Evolutionary conservation across 2,797 vertebrate genomes (phyloP).

Genomic region (Steatocranus sp.): DNA sequence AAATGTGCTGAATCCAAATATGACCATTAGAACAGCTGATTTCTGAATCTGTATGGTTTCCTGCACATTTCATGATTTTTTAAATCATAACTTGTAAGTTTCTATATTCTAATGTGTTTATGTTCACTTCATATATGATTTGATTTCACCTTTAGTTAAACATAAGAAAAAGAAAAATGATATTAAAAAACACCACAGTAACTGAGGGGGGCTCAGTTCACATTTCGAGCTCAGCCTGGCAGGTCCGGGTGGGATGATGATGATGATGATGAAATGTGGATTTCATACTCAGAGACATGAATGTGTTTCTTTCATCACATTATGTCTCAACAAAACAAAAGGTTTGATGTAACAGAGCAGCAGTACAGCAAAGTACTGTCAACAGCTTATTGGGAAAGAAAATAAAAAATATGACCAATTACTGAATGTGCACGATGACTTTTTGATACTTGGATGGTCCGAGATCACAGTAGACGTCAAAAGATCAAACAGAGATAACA

Average conservation of each 20-base stretch:
- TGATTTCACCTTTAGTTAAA: neutral
- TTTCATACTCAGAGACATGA: neutral
- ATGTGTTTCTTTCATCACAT: neutral
- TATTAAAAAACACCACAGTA: neutral
- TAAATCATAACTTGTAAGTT: neutral
- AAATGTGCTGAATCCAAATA: neutral
- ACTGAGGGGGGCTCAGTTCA: no score
- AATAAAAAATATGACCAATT: accelerated
- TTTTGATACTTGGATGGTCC: neutral
- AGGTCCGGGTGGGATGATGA: neutral
- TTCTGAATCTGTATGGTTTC: neutral
- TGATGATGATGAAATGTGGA: neutral
- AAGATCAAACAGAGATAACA: accelerated
- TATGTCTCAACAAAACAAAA: neutral
- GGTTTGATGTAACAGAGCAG: neutral
- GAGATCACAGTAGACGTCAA: neutral
- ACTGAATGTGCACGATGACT: neutral
- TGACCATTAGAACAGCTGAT: neutral
- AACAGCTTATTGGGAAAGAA: neutral
- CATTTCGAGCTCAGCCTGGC: neutral
- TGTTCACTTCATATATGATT: neutral
- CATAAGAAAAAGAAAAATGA: neutral
- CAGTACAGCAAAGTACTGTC: neutral
- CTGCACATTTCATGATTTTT: neutral
- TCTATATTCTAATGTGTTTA: neutral